phyloP scores from a whole-genome alignment of 1,140 invertebrate genomes.

The Venturia canescens region DNA sequence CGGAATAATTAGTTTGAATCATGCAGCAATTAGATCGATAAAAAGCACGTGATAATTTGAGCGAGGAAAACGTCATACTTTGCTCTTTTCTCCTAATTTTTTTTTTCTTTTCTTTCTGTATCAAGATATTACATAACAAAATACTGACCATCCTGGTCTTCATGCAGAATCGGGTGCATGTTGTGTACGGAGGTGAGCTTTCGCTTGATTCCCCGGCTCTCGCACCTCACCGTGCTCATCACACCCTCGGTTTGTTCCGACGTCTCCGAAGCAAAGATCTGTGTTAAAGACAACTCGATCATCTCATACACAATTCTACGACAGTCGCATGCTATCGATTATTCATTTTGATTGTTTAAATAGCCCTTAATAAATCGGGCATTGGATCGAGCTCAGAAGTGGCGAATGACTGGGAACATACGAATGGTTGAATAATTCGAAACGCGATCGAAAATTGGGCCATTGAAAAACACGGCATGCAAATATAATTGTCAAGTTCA shows the following conservation, averaged over 20 bases:
- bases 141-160: conserved; percentile 78
- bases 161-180: conserved; percentile 77
- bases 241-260: conserved; percentile 76
- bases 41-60: too few species aligned
- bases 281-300: conserved; percentile 76
- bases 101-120: too few species aligned
- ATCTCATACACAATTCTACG: conserved; percentile 74
- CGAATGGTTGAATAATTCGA: too few species aligned
- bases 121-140: conserved; percentile 65
- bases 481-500: neutral
- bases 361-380: neutral
- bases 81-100: too few species aligned
- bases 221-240: conserved; percentile 76
- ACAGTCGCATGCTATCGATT: conserved; percentile 70
- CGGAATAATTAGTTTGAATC: too few species aligned
- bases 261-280: conserved; percentile 75
- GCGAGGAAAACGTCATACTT: too few species aligned
- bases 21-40: too few species aligned
- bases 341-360: neutral
- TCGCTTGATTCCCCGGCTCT: conserved; percentile 77
- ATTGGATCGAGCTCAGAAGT: neutral
- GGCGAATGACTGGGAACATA: too few species aligned
- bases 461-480: neutral
- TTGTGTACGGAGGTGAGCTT: conserved; percentile 77
- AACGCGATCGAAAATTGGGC: too few species aligned